Base-by-base conservation (phyloP, 2,888 invertebrate species). In the Callyntrura sp. region DNA sequence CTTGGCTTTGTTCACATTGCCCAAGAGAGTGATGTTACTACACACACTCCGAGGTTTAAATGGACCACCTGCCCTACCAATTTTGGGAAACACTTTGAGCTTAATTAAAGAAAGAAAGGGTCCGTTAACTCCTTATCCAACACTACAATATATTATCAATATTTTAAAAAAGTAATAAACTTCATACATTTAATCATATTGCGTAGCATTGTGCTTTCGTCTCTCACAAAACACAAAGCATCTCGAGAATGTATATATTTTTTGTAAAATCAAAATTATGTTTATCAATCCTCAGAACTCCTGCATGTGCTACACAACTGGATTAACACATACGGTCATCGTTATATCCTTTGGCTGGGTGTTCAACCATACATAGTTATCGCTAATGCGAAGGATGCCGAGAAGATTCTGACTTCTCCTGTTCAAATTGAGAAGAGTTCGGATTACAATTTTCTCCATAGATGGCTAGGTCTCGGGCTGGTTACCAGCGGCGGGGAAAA, bases 401-500 rank as follows among this genome's bases (percentile, higher is more conserved):
- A 86, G 23, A 78, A 65, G 23, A 28, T 87, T 6, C 25, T 87
- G 0, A 14, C 57, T 5, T 87, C 87, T 1, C 79, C 68, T 45
- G 70, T 81, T 1, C 70, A 81, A 70, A 87, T 87, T 1, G 65
- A 68, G 35, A 87, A 87, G 43, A 87, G 86, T 48, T 48, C 25
- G 0, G 86, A 86, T 17, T 86, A 86, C 23, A 45, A 62, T 6
- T 62, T 78, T 6, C 0, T 86, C 0, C 51, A 86, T n/a, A 6
- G 20, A 20, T 86, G 86, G 86, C n/a, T 86, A 6, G 86, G 86
- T 20, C 48, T 79, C 0, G 76, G 85, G 5, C 17, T 85, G 9
- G 23, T 85, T 1, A 85, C 73, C 1, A 84, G 84, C 35, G 17
- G 17, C 1, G 85, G 85, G 9, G 48, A 94, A 65, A 96, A 96